These are phyloP conservation scores for Sclerurus mexicanus DNA, from an alignment of 2,113 vertebrate species.

Conservation along the genomic window DNA sequence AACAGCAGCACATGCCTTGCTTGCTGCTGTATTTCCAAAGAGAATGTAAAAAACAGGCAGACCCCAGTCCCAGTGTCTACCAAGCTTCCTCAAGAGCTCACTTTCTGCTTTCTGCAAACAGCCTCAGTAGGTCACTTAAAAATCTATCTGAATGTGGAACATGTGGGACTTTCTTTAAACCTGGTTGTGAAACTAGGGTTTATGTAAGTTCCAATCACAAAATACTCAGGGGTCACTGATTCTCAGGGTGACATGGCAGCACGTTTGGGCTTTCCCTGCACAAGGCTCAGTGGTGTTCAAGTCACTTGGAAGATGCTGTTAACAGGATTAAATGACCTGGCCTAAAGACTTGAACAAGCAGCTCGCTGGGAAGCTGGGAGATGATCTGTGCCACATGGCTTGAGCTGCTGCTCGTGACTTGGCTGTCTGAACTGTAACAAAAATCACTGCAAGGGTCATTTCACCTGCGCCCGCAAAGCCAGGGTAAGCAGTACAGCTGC, in stretches of 20 bases:
- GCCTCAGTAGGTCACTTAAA: not conserved
- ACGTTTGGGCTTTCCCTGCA: not conserved
- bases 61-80: not conserved
- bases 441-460: not conserved
- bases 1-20: not conserved
- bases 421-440: not conserved
- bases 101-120: not conserved
- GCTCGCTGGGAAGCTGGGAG: not conserved
- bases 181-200: not conserved
- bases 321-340: conserved; percentile 3
- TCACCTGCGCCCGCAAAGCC: not conserved
- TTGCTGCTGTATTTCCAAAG: not conserved
- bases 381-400: not conserved
- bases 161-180: not conserved
- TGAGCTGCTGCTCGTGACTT: conserved; percentile 1
- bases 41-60: not conserved
- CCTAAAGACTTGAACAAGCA: not conserved
- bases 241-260: not conserved
- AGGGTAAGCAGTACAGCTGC: not conserved
- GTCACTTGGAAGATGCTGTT: not conserved
- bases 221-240: not conserved
- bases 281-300: not conserved
- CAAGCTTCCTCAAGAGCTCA: not conserved
- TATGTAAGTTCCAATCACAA: not conserved
- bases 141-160: not conserved